These are phyloP conservation scores for Benthosema pterotum DNA, from an alignment of 2,797 vertebrate genomes.

Conservation along the genomic window DNA sequence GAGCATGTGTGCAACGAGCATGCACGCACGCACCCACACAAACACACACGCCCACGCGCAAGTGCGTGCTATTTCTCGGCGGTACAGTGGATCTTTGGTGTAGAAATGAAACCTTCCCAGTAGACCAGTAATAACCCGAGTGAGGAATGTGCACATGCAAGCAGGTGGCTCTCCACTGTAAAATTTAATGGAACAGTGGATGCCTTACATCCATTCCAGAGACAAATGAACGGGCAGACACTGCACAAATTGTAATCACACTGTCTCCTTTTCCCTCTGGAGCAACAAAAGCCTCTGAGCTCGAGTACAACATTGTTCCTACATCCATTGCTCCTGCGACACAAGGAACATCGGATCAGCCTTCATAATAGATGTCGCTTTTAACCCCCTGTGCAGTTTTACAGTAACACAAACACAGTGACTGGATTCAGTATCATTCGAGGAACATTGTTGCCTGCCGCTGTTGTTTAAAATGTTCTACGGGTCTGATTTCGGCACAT, in stretches of 20 bases:
- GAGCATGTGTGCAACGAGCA: too few species aligned
- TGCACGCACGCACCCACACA: too few species aligned
- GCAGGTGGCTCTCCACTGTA: constrained; percentile 48
- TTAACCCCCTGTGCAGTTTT: constrained; percentile 3
- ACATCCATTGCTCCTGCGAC: constrained; percentile 26
- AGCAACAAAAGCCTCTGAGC: constrained; percentile 31
- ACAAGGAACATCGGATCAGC: constrained; percentile 18
- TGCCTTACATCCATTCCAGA: constrained; percentile 53
- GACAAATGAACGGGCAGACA: constrained; percentile 35
- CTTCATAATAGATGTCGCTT: constrained; percentile 36
- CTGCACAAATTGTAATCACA: constrained; percentile 45
- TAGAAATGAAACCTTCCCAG: constrained; percentile 27
- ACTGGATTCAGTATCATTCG: constrained; percentile 50
- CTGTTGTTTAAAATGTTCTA: constrained; percentile 16
- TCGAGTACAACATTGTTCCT: constrained; percentile 31
- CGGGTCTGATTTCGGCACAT: constrained; percentile 5
- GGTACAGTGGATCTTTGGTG: constrained; percentile 26
- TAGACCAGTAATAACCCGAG: constrained; percentile 58
- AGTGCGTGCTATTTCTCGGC: constrained; percentile 33
- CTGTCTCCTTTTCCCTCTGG: constrained; percentile 19
- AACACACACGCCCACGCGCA: too few species aligned
- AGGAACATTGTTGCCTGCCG: constrained; percentile 38
- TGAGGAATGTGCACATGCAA: constrained; percentile 51
- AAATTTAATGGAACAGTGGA: constrained; percentile 63
- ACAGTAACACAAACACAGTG: constrained; percentile 28